These are phyloP conservation scores for Mallateleia sp. DNA, from an alignment of 2,888 invertebrate genomes.

Conservation along the genomic window DNA sequence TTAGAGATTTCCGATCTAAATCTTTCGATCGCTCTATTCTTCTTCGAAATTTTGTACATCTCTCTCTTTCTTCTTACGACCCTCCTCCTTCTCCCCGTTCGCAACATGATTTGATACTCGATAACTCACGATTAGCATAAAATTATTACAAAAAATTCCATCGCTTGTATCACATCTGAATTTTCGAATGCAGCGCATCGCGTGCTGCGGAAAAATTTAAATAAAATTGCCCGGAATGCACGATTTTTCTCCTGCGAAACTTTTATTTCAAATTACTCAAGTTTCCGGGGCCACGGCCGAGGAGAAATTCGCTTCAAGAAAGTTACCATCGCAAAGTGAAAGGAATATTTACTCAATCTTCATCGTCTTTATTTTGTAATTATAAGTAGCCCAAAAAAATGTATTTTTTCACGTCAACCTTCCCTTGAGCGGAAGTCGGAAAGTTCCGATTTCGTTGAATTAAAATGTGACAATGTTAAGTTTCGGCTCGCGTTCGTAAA, in stretches of 20 bases:
- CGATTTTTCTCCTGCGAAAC: slow-evolving; percentile 26
- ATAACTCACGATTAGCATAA: slow-evolving; percentile 4
- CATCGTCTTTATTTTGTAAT: slow-evolving; percentile 24
- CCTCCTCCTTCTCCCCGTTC: too few species aligned
- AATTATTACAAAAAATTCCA: background rate
- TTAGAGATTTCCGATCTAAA: slow-evolving; percentile 45
- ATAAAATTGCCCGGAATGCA: slow-evolving; percentile 26
- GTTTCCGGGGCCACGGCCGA: too few species aligned
- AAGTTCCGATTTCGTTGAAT: slow-evolving; percentile 23
- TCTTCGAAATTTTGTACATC: background rate
- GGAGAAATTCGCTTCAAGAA: too few species aligned
- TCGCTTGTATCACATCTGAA: background rate
- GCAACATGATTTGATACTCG: background rate
- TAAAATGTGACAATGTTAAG: slow-evolving; percentile 28
- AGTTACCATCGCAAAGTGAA: slow-evolving; percentile 24
- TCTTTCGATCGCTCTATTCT: slow-evolving; percentile 15
- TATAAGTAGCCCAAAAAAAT: background rate
- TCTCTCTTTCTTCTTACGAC: background rate
- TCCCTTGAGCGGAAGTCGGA: background rate
- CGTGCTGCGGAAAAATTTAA: slow-evolving; percentile 38
- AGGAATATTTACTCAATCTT: background rate
- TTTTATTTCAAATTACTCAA: slow-evolving; percentile 39
- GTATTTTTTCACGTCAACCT: background rate
- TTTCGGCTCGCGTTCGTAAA: slow-evolving; percentile 1
- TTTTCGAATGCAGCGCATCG: slow-evolving; percentile 19